Evolutionary conservation across 53 echinoderm and acorn worm species (phyloP).

Genomic region (Temnopleurus reevesii): DNA sequence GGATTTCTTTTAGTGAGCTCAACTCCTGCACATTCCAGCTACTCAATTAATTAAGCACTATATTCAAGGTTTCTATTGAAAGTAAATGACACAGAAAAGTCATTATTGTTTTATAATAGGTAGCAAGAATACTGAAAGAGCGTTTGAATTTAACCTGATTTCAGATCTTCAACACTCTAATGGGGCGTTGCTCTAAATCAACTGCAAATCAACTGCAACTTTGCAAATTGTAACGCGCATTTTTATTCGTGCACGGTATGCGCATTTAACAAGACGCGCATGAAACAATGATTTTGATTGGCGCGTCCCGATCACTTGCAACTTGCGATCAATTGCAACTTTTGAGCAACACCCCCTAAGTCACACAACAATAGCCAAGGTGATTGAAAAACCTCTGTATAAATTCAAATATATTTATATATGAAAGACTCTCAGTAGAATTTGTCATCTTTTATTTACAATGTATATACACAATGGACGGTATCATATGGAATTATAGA

Average conservation of each 20-base stretch:
- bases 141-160: no score
- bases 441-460: constrained; percentile 2
- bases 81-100: no score
- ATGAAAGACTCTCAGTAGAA: constrained; percentile 29
- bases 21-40: no score
- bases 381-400: constrained; percentile 3
- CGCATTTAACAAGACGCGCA: background rate
- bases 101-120: no score
- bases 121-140: no score
- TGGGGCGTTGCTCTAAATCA: background rate
- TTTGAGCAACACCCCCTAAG: background rate
- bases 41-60: no score
- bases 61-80: no score
- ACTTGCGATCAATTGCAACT: background rate
- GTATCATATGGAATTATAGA: background rate
- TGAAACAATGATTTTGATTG: background rate
- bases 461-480: background rate
- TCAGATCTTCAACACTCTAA: no score
- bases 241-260: background rate
- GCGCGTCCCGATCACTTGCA: background rate
- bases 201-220: background rate
- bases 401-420: background rate
- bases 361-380: background rate
- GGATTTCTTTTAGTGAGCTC: no score
- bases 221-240: background rate